These are phyloP conservation scores for Melanchra persicariae DNA, from an alignment of 2,888 invertebrate genomes.

Conservation along the genomic window DNA sequence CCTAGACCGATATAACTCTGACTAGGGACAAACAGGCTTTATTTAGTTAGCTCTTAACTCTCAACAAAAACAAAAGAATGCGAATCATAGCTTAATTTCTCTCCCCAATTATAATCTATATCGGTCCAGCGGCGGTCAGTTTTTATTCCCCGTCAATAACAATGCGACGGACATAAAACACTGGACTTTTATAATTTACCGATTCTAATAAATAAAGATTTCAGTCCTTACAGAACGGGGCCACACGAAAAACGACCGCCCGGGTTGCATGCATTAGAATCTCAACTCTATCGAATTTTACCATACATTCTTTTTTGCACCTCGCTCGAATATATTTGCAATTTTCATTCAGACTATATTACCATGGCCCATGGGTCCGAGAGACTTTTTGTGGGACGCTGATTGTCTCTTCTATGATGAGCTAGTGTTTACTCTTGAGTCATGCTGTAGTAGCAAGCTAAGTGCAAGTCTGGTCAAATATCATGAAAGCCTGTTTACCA, in stretches of 20 bases:
- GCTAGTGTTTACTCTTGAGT: conserved; percentile 6
- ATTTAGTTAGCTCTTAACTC: neutral
- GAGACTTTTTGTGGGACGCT: conserved; percentile 53
- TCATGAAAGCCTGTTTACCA: no score
- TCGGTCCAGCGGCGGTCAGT: conserved; percentile 55
- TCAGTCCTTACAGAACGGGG: conserved; percentile 81
- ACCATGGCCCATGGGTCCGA: conserved; percentile 38
- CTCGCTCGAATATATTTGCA: conserved; percentile 84
- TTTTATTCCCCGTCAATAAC: conserved; percentile 79
- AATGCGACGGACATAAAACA: conserved; percentile 84
- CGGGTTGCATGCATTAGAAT: conserved; percentile 86
- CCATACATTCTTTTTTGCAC: conserved; percentile 90
- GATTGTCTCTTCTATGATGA: conserved; percentile 52
- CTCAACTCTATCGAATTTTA: conserved; percentile 88
- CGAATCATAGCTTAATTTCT: conserved; percentile 65
- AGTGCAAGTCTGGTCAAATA: no score
- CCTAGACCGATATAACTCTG: neutral
- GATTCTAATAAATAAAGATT: conserved; percentile 91
- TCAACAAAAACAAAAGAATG: conserved; percentile 39
- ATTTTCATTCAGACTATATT: conserved; percentile 75
- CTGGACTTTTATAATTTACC: conserved; percentile 85
- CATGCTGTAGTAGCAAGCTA: neutral
- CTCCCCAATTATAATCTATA: conserved; percentile 62
- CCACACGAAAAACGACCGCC: conserved; percentile 88
- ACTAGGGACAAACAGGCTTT: neutral